phyloP scores from a whole-genome alignment of 2,113 vertebrate genomes.

The Protobothrops mucrosquamatus region DNA sequence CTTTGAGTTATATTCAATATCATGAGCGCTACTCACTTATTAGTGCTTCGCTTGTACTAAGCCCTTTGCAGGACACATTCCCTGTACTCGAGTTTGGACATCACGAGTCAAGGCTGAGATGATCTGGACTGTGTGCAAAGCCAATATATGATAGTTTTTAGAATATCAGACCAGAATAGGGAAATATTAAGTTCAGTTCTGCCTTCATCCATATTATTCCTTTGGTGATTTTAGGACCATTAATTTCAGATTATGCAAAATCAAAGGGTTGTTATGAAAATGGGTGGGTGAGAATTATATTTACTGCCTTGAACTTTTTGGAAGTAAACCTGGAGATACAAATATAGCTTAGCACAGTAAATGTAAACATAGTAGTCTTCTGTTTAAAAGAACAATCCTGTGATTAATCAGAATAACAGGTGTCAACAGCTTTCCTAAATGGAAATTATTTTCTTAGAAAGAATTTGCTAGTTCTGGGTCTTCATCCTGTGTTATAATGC shows the following conservation, averaged over 20 bases:
- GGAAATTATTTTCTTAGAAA: background rate
- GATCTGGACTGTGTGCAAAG: background rate
- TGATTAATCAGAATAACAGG: background rate
- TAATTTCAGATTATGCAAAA: background rate
- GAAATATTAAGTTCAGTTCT: background rate
- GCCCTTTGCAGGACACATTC: background rate
- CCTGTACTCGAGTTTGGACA: background rate
- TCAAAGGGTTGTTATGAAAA: background rate
- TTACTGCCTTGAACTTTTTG: background rate
- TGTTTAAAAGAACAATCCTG: background rate
- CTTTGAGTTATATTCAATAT: slow-evolving; percentile 2
- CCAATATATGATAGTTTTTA: background rate
- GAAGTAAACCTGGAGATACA: background rate
- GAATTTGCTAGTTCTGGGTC: background rate
- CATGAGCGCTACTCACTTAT: background rate
- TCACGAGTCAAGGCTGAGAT: background rate
- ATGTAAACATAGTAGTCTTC: background rate
- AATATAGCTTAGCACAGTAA: background rate
- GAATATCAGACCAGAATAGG: background rate
- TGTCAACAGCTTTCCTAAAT: background rate
- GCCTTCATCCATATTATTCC: background rate
- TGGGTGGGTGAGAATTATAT: background rate
- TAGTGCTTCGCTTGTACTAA: background rate
- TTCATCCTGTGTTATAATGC: background rate
- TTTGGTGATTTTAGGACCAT: background rate